Percentiles rank a stretch among this genome's conserved stretches.
phyloP scores from a whole-genome alignment of 2,888 invertebrate species.

The Xylocampa areola region DNA sequence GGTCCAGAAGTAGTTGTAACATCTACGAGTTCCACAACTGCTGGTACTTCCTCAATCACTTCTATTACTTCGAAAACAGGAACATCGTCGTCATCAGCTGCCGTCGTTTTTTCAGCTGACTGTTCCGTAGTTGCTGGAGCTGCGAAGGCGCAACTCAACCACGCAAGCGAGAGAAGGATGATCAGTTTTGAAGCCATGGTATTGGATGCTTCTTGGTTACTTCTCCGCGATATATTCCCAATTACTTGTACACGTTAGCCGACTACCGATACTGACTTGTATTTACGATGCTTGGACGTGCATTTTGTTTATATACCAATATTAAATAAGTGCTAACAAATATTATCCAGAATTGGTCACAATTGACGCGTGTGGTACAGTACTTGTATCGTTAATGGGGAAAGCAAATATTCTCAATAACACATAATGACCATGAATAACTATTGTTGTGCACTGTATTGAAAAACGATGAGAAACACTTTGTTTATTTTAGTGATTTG shows the following conservation, averaged over 20 bases:
- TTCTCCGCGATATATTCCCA: constrained; percentile 72
- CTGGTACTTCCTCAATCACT: constrained; percentile 74
- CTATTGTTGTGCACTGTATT: constrained; percentile 75
- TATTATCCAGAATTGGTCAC: constrained; percentile 77
- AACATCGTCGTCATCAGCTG: constrained; percentile 60
- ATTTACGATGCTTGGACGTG: constrained; percentile 48
- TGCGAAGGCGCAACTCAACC: constrained; percentile 67
- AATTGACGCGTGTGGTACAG: constrained; percentile 82
- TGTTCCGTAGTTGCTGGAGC: constrained; percentile 69
- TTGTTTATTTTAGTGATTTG: constrained; percentile 63
- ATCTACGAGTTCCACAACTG: constrained; percentile 65
- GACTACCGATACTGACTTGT: constrained; percentile 46
- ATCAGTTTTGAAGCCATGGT: constrained; percentile 76
- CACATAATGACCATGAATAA: constrained; percentile 84
- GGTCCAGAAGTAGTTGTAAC: constrained; percentile 57
- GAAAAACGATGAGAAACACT: constrained; percentile 67
- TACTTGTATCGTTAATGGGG: constrained; percentile 69
- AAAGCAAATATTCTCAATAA: constrained; percentile 82
- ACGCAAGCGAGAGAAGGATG: constrained; percentile 74
- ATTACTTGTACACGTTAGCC: constrained; percentile 63
- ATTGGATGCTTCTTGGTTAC: constrained; percentile 69
- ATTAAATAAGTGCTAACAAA: constrained; percentile 78
- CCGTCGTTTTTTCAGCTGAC: constrained; percentile 63
- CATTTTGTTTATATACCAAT: constrained; percentile 77
- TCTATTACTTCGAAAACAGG: constrained; percentile 71